Evolutionary conservation across 1,140 invertebrate genomes (phyloP), one percentile per base, ranked within the genome.

Genomic region (Drosophila albomicans): DNA sequence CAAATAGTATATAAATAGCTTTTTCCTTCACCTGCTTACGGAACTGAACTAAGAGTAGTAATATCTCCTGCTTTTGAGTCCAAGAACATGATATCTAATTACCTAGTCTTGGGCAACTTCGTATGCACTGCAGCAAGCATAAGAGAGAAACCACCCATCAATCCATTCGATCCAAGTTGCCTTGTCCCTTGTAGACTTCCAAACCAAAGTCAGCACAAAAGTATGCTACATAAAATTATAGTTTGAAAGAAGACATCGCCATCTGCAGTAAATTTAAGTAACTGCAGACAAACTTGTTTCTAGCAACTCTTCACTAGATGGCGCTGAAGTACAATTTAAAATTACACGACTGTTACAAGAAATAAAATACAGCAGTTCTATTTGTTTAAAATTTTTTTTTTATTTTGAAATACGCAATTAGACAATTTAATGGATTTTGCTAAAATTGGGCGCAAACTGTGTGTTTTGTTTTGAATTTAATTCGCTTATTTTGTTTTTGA

Each of bases 351-450:
- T 35, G 38, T 59, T 67, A 16, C 1, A 1, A 65, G 20, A 32
- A 8, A 72, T 43, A 48, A 69, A 48, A 41, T 8, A 11, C 28
- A 63, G 25, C 25, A 28, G 8, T 46, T 54, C 5, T 13, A 15
- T 54, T 54, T 65, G 25, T 65, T 71, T 25, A 25, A 25, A 25
- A 10, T 72, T 80, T 54, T 77, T 76, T 67, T 78, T 79, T 88
- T 88, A 88, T 88, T 89, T 88, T 84, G 76, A 88, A 84, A 70
- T 88, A 88, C 78, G 87, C 85, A 87, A 81, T 87, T 89, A 89
- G 84, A 85, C 81, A 85, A 81, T 85, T 85, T 48, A 85, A 80
- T 88, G 67, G 80, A 84, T 84, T 82, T 74, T 84, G 68, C 84
- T 87, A 87, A 80, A 81, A 81, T 68, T 82, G 78, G 78, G 66